Base-by-base conservation (phyloP, 2,888 invertebrate species). In the Pristionchus mayeri region DNA sequence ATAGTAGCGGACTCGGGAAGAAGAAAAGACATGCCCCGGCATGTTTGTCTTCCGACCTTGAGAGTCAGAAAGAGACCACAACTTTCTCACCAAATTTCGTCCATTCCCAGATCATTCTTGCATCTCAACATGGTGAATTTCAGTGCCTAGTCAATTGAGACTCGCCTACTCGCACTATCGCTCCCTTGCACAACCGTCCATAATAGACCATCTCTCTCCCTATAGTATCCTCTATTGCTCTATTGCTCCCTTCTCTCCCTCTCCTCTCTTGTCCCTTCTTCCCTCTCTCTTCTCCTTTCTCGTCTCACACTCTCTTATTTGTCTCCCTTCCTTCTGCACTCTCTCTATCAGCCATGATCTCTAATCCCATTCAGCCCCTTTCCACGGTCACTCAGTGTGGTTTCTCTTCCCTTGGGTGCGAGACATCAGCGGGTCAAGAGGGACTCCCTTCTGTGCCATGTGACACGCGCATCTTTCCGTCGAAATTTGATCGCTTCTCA, bases 181-280 rank as follows among this genome's bases (percentile, higher is more conserved):
- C 75, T 75, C 75, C 24, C 75, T 75, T n/a, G 9, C 48, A 24
- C 48, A 44, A 40, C 71, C n/a, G 21, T 6, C 40, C 71, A 71
- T 44, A 71, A 44, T 44, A 40, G 40, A n/a, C 71, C 37, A 40
- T 76, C 76, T 67, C 67, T 67, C 67, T 67, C 67, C n/a, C 30
- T 67, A 18, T 63, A 27, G 27, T 63, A 30, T 11, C 37, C 67
- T 67, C 67, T 67, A 34, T n/a, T 63, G 63, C 63, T 30, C 11
- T 27, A 21, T 34, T 16, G 16, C 75, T 21, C 48, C 75, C 27
- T 18, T 75, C 24, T 1, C 75, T 27, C 44, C 24, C 44, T 75
- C 76, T 24, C 18, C 71, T 44, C 48, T 48, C 76, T 30, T 37
- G 16, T 4, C 63, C 3, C n/a, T 21, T 21, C 37, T 37, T 71